These are phyloP conservation scores for Plagiodera versicolora DNA, from an alignment of 2,888 invertebrate genomes.

Conservation along the genomic window DNA sequence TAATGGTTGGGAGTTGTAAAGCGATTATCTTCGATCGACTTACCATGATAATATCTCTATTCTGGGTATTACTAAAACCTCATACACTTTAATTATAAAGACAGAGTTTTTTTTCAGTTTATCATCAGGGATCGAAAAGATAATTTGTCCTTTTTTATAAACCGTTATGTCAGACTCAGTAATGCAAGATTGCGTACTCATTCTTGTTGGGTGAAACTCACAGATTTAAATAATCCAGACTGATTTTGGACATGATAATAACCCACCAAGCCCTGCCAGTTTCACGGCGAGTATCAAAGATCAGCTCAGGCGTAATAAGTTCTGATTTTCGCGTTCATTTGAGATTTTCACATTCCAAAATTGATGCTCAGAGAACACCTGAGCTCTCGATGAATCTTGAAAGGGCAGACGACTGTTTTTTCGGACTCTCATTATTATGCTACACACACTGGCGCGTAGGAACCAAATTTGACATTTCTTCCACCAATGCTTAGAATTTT, in stretches of 20 bases:
- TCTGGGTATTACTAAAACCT: constrained; percentile 16
- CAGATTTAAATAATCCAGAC: background rate
- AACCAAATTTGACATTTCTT: constrained; percentile 23
- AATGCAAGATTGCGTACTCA: background rate
- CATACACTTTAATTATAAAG: constrained; percentile 22
- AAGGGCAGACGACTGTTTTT: too few relatives aligned
- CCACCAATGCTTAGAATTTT: constrained; percentile 21
- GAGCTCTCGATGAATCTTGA: too few relatives aligned
- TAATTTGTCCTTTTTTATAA: background rate
- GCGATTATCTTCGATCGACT: constrained; percentile 21
- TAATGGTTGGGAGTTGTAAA: constrained; percentile 17
- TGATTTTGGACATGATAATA: background rate
- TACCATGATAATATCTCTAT: constrained; percentile 19
- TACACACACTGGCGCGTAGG: constrained; percentile 35
- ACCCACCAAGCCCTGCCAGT: background rate
- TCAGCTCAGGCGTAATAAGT: too few relatives aligned
- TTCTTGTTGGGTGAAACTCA: background rate
- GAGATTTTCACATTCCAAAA: too few relatives aligned
- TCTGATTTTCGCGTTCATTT: too few relatives aligned
- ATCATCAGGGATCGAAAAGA: constrained; percentile 5
- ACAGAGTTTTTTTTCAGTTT: constrained; percentile 8
- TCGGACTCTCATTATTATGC: constrained; percentile 40
- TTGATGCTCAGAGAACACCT: too few relatives aligned
- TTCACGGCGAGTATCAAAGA: too few relatives aligned
- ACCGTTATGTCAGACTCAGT: background rate